Evolutionary conservation across 2,888 invertebrate genomes (phyloP).

Genomic region (Oligia strigilis): DNA sequence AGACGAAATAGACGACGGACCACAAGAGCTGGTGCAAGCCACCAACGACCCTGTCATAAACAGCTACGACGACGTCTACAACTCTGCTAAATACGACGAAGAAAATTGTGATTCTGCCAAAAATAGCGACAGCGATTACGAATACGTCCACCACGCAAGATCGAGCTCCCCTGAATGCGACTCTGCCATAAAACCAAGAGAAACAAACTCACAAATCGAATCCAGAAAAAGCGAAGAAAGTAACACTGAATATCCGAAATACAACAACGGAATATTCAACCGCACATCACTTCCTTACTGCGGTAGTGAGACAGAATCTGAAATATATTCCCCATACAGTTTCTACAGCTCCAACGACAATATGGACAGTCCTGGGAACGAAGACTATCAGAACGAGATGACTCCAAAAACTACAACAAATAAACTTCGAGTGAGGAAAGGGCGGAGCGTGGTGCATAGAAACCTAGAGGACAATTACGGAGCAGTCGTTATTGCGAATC

Average conservation of each 20-base stretch:
- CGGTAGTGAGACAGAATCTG: conserved; percentile 95
- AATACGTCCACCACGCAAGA: conserved; percentile 92
- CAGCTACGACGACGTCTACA: conserved; percentile 89
- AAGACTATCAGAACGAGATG: conserved; percentile 86
- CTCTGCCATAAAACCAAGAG: conserved; percentile 88
- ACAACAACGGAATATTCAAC: conserved; percentile 89
- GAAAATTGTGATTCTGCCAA: conserved; percentile 87
- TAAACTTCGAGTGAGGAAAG: conserved; percentile 94
- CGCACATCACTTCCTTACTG: conserved; percentile 95
- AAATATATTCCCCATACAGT: conserved; percentile 95
- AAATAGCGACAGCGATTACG: conserved; percentile 91
- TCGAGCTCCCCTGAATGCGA: conserved; percentile 93
- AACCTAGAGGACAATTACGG: conserved; percentile 97
- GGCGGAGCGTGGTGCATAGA: conserved; percentile 95
- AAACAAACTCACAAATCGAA: conserved; percentile 73
- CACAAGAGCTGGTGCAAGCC: conserved; percentile 86
- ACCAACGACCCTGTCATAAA: conserved; percentile 87
- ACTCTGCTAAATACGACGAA: conserved; percentile 86
- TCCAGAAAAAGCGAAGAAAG: conserved; percentile 76
- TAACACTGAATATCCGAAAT: conserved; percentile 90
- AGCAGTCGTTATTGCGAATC: conserved; percentile 96
- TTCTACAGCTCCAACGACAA: conserved; percentile 92
- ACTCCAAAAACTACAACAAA: conserved; percentile 89
- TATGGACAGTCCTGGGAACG: conserved; percentile 85
- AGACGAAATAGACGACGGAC: conserved; percentile 86